These are phyloP conservation scores for Gobiocypris rarus DNA, from an alignment of 2,113 vertebrate species.

Conservation along the genomic window DNA sequence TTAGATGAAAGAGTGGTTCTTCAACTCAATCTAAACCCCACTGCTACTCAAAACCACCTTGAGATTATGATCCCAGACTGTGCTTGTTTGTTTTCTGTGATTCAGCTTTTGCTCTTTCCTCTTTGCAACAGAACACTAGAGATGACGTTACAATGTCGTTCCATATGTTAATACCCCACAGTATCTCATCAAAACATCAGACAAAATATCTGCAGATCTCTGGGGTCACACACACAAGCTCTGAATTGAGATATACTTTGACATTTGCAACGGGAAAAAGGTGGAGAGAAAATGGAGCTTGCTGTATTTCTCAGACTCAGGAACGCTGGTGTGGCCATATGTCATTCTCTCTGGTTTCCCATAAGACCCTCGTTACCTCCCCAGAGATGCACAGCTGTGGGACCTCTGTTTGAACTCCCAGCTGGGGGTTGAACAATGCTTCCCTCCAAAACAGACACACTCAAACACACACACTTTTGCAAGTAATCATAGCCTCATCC, in stretches of 20 bases:
- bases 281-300: constrained; percentile 54
- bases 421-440: constrained; percentile 66
- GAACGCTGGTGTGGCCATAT: constrained; percentile 59
- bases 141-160: constrained; percentile 39
- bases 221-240: constrained; percentile 9
- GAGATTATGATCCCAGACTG: constrained; percentile 26
- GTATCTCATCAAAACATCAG: constrained; percentile 23
- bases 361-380: constrained; percentile 61
- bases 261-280: constrained; percentile 25
- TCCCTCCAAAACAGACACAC: constrained; percentile 42
- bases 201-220: constrained; percentile 29
- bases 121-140: constrained; percentile 34
- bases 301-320: constrained; percentile 65
- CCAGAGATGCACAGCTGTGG: constrained; percentile 73
- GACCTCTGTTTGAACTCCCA: constrained; percentile 76
- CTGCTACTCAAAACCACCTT: not conserved
- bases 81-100: constrained; percentile 33
- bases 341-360: constrained; percentile 46
- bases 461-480: constrained; percentile 36
- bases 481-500: constrained; percentile 73
- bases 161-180: constrained; percentile 28
- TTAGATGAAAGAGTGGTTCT: not conserved
- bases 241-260: not conserved
- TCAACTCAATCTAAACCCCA: not conserved
- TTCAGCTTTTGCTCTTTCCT: constrained; percentile 29